Evolutionary conservation across 23 tunicate genomes (phyloP).

Genomic region (Ascidia mentula): DNA sequence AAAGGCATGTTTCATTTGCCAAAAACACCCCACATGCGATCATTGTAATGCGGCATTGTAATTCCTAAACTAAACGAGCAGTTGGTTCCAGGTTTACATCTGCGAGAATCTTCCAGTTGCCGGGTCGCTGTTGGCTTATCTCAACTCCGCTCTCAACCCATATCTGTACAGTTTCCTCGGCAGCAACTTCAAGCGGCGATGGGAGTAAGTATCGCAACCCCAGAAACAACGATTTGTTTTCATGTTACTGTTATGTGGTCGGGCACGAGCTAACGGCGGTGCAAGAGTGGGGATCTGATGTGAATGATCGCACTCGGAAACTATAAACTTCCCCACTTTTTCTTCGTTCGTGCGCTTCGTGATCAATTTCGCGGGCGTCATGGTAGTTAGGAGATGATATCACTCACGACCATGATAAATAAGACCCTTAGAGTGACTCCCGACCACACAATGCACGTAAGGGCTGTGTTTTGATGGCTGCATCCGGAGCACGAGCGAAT

Average conservation of each 20-base stretch:
- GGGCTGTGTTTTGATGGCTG: not conserved
- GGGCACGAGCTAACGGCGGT: no score
- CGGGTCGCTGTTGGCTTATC: slow-evolving; percentile 18
- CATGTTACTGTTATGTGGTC: no score
- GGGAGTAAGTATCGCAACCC: not conserved
- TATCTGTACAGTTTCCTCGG: slow-evolving; percentile 5
- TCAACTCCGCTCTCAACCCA: slow-evolving; percentile 22
- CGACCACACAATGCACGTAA: not conserved
- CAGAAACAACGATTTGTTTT: no score
- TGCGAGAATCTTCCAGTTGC: slow-evolving; percentile 6
- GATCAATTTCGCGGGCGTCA: not conserved
- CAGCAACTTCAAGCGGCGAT: slow-evolving; percentile 8
- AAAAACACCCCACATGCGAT: no score
- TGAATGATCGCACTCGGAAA: not conserved
- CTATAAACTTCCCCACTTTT: no score
- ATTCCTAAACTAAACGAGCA: no score
- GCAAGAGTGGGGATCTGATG: no score
- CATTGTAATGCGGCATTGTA: no score
- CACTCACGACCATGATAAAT: not conserved
- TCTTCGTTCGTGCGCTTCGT: no score
- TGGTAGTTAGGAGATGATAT: not conserved
- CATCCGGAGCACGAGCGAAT: not conserved
- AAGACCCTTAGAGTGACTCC: not conserved
- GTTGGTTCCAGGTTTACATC: not conserved
- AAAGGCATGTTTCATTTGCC: not conserved